These are phyloP conservation scores for Vireo altiloquus DNA, from an alignment of 2,113 vertebrate genomes.

Conservation along the genomic window DNA sequence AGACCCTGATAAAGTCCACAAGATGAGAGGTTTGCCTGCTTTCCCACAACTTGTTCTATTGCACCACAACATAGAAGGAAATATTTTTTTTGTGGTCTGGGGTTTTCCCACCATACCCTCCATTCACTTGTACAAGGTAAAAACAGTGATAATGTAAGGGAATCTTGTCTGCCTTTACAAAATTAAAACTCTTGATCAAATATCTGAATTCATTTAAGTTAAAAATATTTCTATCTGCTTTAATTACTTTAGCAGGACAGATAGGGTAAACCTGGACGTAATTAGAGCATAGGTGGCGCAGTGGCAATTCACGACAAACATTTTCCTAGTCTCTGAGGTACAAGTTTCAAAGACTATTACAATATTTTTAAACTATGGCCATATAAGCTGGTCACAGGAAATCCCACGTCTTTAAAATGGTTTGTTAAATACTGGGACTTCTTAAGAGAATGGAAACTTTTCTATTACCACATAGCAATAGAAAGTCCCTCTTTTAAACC, in stretches of 20 bases:
- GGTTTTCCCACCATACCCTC: neutral
- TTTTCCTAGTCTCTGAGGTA: neutral
- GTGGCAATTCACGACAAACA: neutral
- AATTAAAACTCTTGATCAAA: neutral
- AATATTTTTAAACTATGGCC: neutral
- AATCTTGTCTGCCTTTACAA: neutral
- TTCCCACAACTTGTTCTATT: neutral
- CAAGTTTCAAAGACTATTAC: neutral
- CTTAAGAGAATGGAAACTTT: neutral
- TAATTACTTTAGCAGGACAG: neutral
- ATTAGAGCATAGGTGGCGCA: neutral
- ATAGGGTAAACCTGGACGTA: neutral
- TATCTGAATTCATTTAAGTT: neutral
- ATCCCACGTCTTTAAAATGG: neutral
- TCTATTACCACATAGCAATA: neutral
- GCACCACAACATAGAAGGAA: neutral
- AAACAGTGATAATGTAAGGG: neutral
- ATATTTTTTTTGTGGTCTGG: neutral
- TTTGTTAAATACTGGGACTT: neutral
- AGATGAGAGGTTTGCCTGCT: neutral
- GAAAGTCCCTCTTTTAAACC: neutral
- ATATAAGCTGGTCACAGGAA: neutral
- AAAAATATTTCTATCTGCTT: neutral
- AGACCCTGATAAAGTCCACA: neutral
- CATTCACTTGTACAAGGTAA: neutral